phyloP scores from a whole-genome alignment of 2,113 vertebrate genomes.

The Proteles cristata region DNA sequence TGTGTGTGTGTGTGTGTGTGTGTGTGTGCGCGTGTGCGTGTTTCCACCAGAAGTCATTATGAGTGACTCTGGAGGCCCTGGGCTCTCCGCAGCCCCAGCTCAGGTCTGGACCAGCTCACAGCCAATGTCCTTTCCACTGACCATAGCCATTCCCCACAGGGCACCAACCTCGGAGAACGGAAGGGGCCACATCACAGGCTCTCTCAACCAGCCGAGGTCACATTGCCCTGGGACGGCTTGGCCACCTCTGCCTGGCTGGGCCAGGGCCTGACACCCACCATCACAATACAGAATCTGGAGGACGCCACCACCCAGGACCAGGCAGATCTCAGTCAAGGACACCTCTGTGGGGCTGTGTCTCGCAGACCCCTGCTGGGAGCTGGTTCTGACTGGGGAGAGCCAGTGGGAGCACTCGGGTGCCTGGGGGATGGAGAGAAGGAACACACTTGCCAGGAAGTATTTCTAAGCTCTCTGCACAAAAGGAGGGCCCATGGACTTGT shows the following conservation, averaged over 20 bases:
- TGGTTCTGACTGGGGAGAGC: background rate
- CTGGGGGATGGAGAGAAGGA: background rate
- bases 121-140: background rate
- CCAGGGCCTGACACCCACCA: background rate
- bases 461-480: background rate
- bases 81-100: background rate
- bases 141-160: background rate
- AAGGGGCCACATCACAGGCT: background rate
- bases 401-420: background rate
- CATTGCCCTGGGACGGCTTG: background rate
- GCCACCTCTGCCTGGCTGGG: background rate
- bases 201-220: background rate
- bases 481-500: background rate
- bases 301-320: background rate
- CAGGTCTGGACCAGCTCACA: background rate
- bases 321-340: background rate
- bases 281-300: background rate
- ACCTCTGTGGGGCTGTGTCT: background rate
- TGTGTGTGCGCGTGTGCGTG: too few relatives aligned
- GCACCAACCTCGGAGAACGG: background rate
- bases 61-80: background rate
- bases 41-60: background rate
- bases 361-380: background rate
- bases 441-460: background rate
- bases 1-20: too few relatives aligned